phyloP scores from a whole-genome alignment of 2,113 vertebrate species.

The Prionailurus bengalensis region DNA sequence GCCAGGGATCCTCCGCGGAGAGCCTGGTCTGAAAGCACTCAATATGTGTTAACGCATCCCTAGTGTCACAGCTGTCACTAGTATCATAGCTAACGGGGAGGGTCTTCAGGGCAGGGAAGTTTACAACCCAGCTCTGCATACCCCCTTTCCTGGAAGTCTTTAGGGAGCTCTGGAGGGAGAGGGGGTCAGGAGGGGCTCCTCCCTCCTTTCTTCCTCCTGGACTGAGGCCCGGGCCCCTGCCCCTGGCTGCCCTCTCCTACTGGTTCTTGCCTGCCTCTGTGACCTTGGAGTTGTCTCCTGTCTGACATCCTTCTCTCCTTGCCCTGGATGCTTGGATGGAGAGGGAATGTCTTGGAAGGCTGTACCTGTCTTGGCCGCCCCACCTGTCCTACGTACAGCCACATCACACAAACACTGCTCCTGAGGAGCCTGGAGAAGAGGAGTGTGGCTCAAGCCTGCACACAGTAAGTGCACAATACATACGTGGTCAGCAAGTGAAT shows the following conservation, averaged over 20 bases:
- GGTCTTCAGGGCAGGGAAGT: background rate
- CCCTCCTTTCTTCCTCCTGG: background rate
- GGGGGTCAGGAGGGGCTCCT: background rate
- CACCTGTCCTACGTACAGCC: background rate
- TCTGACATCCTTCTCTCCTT: background rate
- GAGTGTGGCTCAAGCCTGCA: background rate
- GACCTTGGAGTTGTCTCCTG: background rate
- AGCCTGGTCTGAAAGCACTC: background rate
- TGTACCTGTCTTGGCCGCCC: background rate
- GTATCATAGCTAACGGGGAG: background rate
- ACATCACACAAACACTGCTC: background rate
- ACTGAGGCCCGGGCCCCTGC: background rate
- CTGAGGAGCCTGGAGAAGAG: background rate
- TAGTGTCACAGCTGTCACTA: background rate
- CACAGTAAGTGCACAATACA: background rate
- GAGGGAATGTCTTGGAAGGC: background rate
- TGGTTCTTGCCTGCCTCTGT: background rate
- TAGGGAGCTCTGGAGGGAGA: background rate
- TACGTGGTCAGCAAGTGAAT: background rate
- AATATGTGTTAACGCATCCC: fast-evolving
- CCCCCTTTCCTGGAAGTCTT: background rate
- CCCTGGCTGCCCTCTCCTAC: background rate
- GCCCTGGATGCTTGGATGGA: background rate
- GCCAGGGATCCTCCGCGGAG: fast-evolving
- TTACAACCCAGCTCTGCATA: background rate